Percentiles rank a stretch among this genome's conserved stretches.
Evolutionary conservation across 2,797 vertebrate genomes (phyloP).

Genomic region (Sebastiscus tertius): DNA sequence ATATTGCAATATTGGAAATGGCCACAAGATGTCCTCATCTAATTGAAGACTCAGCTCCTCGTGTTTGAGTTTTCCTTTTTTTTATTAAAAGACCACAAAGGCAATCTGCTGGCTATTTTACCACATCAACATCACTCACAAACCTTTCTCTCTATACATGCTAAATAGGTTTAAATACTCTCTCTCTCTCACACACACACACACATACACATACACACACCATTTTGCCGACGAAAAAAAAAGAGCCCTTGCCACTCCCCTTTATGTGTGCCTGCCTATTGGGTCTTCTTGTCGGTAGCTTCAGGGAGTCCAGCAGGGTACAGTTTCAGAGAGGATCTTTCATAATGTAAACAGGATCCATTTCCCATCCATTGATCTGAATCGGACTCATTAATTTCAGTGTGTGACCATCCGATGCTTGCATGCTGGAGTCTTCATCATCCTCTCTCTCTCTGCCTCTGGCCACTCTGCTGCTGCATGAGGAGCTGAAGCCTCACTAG

Average conservation of each 20-base stretch:
- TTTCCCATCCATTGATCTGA: background rate
- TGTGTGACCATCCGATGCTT: background rate
- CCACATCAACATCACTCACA: background rate
- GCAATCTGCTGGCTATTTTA: background rate
- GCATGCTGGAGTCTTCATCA: constrained; percentile 1
- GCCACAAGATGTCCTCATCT: constrained; percentile 37
- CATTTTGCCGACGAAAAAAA: constrained; percentile 54
- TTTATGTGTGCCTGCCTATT: constrained; percentile 43
- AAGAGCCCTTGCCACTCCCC: constrained; percentile 47
- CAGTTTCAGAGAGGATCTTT: constrained; percentile 4
- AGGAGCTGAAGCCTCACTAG: constrained; percentile 30
- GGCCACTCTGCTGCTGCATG: background rate
- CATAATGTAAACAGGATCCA: constrained; percentile 1
- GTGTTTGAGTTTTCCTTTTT: background rate
- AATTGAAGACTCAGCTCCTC: too few species aligned
- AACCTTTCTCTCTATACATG: too few species aligned
- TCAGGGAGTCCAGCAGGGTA: constrained; percentile 6
- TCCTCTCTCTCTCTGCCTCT: background rate
- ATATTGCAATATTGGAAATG: background rate
- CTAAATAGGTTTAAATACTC: background rate
- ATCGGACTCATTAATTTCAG: background rate
- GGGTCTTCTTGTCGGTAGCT: background rate
- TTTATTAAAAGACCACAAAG: background rate
- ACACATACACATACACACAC: background rate
- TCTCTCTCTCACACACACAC: background rate